phyloP scores from a whole-genome alignment of 2,113 vertebrate genomes.

The Paradisaea rubra region DNA sequence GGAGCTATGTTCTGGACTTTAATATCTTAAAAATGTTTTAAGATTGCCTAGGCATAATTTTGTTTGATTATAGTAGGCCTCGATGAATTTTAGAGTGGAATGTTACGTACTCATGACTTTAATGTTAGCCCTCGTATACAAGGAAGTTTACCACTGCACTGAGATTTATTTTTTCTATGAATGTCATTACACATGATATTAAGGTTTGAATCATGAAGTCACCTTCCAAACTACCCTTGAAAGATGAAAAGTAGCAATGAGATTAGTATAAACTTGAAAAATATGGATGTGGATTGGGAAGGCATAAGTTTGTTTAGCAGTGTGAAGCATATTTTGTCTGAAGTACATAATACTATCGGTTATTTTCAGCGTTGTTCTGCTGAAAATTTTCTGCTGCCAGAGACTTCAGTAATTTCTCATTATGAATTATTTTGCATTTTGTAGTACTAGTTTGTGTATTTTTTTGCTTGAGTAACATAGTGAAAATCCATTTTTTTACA shows the following conservation, averaged over 20 bases:
- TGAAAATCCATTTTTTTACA: neutral
- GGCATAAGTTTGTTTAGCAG: neutral
- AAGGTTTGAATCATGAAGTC: neutral
- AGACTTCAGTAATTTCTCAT: neutral
- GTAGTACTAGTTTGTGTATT: neutral
- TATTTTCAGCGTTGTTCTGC: neutral
- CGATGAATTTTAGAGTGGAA: neutral
- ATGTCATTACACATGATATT: neutral
- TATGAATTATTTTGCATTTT: neutral
- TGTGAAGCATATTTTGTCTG: neutral
- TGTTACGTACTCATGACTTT: neutral
- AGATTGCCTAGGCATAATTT: neutral
- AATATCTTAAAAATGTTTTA: neutral
- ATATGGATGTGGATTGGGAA: neutral
- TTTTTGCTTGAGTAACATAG: neutral
- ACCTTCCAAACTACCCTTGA: neutral
- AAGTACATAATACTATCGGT: neutral
- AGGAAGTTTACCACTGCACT: neutral
- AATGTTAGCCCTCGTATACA: neutral
- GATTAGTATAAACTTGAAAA: neutral
- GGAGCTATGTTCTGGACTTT: neutral
- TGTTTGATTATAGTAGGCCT: neutral
- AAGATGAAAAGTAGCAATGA: neutral
- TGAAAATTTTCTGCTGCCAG: neutral
- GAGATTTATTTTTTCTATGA: neutral